Evolutionary conservation across 2,113 vertebrate species (phyloP).

Genomic region (Isichthys henryi): DNA sequence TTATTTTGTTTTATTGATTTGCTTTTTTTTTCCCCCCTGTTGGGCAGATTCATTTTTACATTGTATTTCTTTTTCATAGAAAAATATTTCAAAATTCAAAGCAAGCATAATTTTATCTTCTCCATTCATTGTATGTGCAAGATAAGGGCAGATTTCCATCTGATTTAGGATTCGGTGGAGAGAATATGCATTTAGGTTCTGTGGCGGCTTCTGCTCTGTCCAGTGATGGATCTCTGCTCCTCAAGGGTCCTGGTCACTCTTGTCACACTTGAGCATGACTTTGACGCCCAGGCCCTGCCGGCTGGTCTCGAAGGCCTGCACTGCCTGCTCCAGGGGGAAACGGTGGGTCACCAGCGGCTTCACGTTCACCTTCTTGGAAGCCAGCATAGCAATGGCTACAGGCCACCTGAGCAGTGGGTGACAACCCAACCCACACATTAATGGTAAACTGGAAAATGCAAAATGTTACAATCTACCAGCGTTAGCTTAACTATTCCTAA

Average conservation of each 20-base stretch:
- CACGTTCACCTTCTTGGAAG: slow-evolving; percentile 76
- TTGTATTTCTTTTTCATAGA: background rate
- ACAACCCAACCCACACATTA: background rate
- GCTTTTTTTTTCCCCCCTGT: background rate
- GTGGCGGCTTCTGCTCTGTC: background rate
- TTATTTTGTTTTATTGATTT: background rate
- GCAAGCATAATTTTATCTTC: background rate
- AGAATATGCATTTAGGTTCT: background rate
- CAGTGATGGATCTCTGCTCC: background rate
- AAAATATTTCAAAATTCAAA: background rate
- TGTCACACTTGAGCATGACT: slow-evolving; percentile 94
- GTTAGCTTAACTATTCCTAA: background rate
- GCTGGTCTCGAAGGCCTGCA: slow-evolving; percentile 82
- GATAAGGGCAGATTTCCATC: background rate
- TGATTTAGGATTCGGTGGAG: background rate
- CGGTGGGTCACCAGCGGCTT: slow-evolving; percentile 89
- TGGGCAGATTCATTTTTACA: background rate
- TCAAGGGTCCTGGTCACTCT: slow-evolving; percentile 75
- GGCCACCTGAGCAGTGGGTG: slow-evolving; percentile 75
- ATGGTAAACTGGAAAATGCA: background rate
- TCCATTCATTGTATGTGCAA: background rate
- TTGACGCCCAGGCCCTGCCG: slow-evolving; percentile 80
- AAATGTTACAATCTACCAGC: background rate
- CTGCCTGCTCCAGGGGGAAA: slow-evolving; percentile 85
- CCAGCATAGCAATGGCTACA: slow-evolving; percentile 80